phyloP scores from a whole-genome alignment of 2,797 vertebrate genomes.

The Botia almorhae region DNA sequence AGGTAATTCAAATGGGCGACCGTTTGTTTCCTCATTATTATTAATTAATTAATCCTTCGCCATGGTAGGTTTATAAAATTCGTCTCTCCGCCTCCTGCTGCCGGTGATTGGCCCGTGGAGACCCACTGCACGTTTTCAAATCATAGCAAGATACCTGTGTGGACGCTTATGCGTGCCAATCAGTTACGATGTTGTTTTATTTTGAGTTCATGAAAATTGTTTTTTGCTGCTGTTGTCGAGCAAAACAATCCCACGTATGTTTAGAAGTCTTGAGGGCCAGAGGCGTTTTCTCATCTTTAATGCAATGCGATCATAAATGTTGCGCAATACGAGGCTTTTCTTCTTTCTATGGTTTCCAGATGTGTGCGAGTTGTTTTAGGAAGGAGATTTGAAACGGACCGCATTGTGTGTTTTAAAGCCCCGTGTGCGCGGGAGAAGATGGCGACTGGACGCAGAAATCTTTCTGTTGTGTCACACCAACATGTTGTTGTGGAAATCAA shows the following conservation, averaged over 20 bases:
- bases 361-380: constrained; percentile 31
- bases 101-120: constrained; percentile 72
- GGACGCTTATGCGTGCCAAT: constrained; percentile 75
- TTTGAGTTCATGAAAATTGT: background rate
- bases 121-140: constrained; percentile 74
- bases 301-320: constrained; percentile 9
- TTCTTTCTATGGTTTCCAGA: constrained; percentile 20
- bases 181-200: constrained; percentile 65
- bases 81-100: constrained; percentile 63
- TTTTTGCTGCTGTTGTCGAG: constrained; percentile 6
- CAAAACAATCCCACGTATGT: background rate
- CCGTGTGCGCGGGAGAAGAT: constrained; percentile 68
- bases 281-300: background rate
- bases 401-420: constrained; percentile 18
- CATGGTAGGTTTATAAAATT: background rate
- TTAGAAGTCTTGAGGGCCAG: background rate
- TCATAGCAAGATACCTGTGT: constrained; percentile 70
- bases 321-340: constrained; percentile 9
- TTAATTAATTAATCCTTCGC: background rate
- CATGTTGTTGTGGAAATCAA: background rate
- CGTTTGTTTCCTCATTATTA: background rate
- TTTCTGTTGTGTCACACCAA: constrained; percentile 22
- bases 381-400: constrained; percentile 16
- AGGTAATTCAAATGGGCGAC: background rate
- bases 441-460: constrained; percentile 78